Evolutionary conservation across 2,797 vertebrate species (phyloP).

Genomic region (Melanogrammus aeglefinus): DNA sequence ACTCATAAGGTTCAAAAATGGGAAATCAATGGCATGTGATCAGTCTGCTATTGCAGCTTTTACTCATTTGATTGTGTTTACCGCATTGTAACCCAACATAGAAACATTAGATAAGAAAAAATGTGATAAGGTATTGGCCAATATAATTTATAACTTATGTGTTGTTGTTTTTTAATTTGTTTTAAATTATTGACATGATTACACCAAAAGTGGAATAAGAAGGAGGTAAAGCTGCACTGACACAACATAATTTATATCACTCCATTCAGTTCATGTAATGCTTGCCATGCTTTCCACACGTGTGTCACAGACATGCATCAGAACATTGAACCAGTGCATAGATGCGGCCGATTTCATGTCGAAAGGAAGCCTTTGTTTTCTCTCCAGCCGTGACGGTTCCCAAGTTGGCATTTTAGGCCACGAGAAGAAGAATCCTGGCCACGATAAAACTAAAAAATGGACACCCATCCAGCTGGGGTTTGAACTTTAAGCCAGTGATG

Average conservation of each 20-base stretch:
- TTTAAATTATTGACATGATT: too few species aligned
- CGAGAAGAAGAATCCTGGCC: constrained; percentile 50
- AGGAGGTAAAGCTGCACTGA: neutral
- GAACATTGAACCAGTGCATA: constrained; percentile 40
- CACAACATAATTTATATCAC: neutral
- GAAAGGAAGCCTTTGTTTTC: constrained; percentile 59
- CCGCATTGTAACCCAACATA: neutral
- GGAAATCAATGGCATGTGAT: constrained; percentile 5
- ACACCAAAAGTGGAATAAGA: neutral
- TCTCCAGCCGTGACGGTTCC: constrained; percentile 57
- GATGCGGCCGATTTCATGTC: constrained; percentile 38
- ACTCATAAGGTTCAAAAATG: neutral
- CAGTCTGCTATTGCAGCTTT: neutral
- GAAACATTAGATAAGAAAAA: neutral
- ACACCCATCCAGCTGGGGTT: constrained; percentile 39
- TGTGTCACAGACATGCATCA: neutral
- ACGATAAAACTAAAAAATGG: constrained; percentile 19
- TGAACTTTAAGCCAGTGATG: constrained; percentile 50
- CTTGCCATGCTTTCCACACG: neutral
- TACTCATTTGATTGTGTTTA: neutral
- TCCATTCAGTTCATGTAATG: constrained; percentile 6
- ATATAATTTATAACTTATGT: neutral
- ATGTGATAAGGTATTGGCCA: neutral
- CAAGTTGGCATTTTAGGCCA: constrained; percentile 46
- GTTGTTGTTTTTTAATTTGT: neutral